Evolutionary conservation across 2,888 invertebrate genomes (phyloP).

Genomic region (Abrostola triplasia): DNA sequence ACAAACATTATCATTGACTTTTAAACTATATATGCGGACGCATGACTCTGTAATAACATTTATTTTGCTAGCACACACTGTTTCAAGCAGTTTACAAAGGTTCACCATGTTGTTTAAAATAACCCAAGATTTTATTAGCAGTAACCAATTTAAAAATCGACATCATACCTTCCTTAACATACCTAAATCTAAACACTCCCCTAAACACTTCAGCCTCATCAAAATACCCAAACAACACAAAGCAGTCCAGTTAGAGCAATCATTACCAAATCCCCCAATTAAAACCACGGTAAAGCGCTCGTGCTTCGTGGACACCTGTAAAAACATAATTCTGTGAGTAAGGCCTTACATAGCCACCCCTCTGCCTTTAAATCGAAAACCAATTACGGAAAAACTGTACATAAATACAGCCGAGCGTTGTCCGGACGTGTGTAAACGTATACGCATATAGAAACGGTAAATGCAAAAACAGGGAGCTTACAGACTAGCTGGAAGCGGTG

Average conservation of each 20-base stretch:
- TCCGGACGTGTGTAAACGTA: slow-evolving; percentile 64
- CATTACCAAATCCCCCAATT: slow-evolving; percentile 34
- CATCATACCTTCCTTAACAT: neutral
- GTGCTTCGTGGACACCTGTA: slow-evolving; percentile 31
- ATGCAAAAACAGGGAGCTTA: slow-evolving; percentile 47
- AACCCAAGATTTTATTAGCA: too few species aligned
- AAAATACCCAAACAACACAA: slow-evolving; percentile 5
- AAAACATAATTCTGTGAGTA: slow-evolving; percentile 56
- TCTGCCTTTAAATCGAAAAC: slow-evolving; percentile 82
- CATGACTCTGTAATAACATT: too few species aligned
- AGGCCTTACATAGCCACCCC: slow-evolving; percentile 59
- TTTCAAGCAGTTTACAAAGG: too few species aligned
- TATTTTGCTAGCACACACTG: too few species aligned
- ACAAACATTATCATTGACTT: too few species aligned
- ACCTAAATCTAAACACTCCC: neutral
- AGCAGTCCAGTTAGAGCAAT: slow-evolving; percentile 13
- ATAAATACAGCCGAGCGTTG: slow-evolving; percentile 72
- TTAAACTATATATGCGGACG: too few species aligned
- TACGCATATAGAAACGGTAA: slow-evolving; percentile 59
- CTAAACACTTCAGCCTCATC: neutral
- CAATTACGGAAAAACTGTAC: slow-evolving; percentile 85
- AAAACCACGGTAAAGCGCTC: slow-evolving; percentile 9
- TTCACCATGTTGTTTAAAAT: too few species aligned
- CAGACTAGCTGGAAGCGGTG: slow-evolving; percentile 25
- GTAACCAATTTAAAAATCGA: neutral